Evolutionary conservation across 2,888 invertebrate genomes (phyloP).

Genomic region (Clunio marinus): DNA sequence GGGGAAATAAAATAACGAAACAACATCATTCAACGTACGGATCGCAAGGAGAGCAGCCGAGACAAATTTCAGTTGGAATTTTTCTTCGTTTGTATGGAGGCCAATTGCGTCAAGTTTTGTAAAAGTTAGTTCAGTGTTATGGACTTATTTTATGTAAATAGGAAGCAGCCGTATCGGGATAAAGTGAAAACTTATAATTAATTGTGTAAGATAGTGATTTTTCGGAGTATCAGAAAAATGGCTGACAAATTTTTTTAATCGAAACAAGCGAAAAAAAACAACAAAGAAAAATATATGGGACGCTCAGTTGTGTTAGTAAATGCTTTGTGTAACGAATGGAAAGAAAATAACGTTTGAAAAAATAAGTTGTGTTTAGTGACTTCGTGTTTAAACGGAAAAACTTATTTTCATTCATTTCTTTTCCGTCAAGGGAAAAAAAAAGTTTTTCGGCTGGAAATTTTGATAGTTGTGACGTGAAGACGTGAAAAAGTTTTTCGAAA

Average conservation of each 20-base stretch:
- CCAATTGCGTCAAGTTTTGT: constrained; percentile 30
- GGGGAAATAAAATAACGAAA: constrained; percentile 9
- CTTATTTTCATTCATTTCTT: too few relatives aligned
- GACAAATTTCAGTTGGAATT: constrained; percentile 26
- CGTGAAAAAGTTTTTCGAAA: constrained; percentile 6
- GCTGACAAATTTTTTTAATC: constrained; percentile 28
- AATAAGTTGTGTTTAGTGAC: constrained; percentile 20
- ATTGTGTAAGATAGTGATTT: not conserved
- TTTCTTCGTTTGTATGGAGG: constrained; percentile 25
- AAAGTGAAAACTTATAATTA: not conserved
- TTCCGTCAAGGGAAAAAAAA: constrained; percentile 11
- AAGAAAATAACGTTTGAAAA: constrained; percentile 4
- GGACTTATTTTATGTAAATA: not conserved
- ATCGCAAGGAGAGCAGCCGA: constrained; percentile 16
- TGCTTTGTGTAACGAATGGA: not conserved
- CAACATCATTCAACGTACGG: not conserved
- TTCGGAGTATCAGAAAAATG: constrained; percentile 23
- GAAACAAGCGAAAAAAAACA: constrained; percentile 35
- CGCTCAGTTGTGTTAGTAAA: not conserved
- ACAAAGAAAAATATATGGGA: constrained; percentile 17
- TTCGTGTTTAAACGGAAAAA: constrained; percentile 19
- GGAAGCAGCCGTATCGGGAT: not conserved
- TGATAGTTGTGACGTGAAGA: not conserved
- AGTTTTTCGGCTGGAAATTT: not conserved
- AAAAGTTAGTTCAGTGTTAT: not conserved